Percentiles rank a stretch among this genome's conserved stretches.
Evolutionary conservation across 2,888 invertebrate species (phyloP).

Genomic region (Notocelia uddmanniana): DNA sequence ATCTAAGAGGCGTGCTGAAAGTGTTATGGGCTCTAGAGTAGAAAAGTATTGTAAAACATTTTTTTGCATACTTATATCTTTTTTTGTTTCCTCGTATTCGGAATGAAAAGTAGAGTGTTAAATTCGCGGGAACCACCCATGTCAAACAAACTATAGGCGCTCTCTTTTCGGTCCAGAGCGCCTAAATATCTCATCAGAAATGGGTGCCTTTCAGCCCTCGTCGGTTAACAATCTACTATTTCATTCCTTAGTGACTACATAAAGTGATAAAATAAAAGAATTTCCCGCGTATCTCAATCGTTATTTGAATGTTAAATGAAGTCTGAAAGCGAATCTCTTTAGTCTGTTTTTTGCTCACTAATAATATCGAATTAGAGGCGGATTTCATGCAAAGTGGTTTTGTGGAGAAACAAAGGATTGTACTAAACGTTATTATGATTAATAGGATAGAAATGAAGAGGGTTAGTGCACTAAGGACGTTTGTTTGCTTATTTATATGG

Average conservation of each 20-base stretch:
- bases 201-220: too few relatives aligned
- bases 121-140: too few relatives aligned
- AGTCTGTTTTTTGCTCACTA: slow-evolving; percentile 39
- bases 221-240: too few relatives aligned
- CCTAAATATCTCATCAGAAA: too few relatives aligned
- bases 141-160: too few relatives aligned
- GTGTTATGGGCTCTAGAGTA: too few relatives aligned
- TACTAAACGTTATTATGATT: slow-evolving; percentile 38
- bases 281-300: slow-evolving; percentile 44
- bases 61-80: too few relatives aligned
- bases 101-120: too few relatives aligned
- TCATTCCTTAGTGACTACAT: neutral
- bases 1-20: too few relatives aligned
- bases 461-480: slow-evolving; percentile 19
- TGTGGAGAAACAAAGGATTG: slow-evolving; percentile 39
- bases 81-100: too few relatives aligned
- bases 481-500: neutral
- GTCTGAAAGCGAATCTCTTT: slow-evolving; percentile 39
- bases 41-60: too few relatives aligned
- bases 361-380: slow-evolving; percentile 37
- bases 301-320: slow-evolving; percentile 48
- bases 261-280: neutral
- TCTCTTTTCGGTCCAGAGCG: too few relatives aligned
- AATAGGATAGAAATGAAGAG: slow-evolving; percentile 37
- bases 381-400: slow-evolving; percentile 45